A percentile compares a stretch with the other conserved stretches of the same genome.
These are phyloP conservation scores for Aplocera efformata DNA, from an alignment of 2,888 invertebrate species.

Conservation along the genomic window DNA sequence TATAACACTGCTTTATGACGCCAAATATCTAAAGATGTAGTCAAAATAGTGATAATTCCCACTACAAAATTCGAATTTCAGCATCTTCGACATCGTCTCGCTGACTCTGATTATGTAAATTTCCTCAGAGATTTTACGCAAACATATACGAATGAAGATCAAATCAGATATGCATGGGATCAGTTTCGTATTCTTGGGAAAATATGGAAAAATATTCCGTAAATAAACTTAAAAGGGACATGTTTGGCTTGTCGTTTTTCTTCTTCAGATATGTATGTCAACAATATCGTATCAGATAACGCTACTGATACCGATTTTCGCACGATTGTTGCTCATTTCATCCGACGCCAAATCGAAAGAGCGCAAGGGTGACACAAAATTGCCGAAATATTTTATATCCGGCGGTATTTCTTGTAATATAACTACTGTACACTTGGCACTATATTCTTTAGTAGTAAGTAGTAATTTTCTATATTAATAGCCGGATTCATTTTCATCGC, in stretches of 20 bases:
- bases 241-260: conserved; percentile 30
- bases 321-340: conserved; percentile 12
- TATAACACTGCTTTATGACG: no score
- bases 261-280: conserved; percentile 20
- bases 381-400: no score
- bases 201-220: conserved; percentile 57
- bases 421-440: no score
- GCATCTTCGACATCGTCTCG: conserved; percentile 44
- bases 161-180: conserved; percentile 73
- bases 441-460: no score
- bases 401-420: no score
- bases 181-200: conserved; percentile 61
- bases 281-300: conserved; percentile 20
- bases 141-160: conserved; percentile 69
- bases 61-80: conserved; percentile 56
- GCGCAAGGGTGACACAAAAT: not conserved
- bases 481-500: no score
- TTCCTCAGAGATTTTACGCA: conserved; percentile 66
- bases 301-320: conserved; percentile 18
- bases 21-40: no score
- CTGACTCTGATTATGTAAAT: conserved; percentile 73
- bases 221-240: conserved; percentile 51
- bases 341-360: not conserved
- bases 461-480: no score
- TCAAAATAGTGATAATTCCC: conserved; percentile 8